A percentile compares a stretch with the other conserved stretches of the same genome.
phyloP scores from a whole-genome alignment of 2,113 vertebrate species.

The Barbus barbus region DNA sequence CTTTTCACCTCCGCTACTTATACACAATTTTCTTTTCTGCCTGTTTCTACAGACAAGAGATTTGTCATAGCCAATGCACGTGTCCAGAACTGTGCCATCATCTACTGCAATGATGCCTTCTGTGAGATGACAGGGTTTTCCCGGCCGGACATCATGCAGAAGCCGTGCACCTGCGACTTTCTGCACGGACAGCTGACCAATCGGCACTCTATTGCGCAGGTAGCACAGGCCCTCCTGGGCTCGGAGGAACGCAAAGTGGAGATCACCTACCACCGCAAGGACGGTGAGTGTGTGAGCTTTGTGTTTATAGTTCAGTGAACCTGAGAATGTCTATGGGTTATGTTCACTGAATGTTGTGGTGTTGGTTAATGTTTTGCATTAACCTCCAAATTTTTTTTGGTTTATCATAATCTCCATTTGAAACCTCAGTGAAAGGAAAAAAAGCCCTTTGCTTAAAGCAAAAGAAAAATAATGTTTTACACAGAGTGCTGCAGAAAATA shows the following conservation, averaged over 20 bases:
- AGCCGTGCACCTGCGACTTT: constrained; percentile 97
- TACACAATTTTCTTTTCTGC: background rate
- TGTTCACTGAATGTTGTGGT: background rate
- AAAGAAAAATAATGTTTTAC: background rate
- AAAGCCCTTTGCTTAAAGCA: background rate
- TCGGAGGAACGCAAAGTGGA: constrained; percentile 97
- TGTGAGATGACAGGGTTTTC: constrained; percentile 99
- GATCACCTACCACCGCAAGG: constrained; percentile 96
- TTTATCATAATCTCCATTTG: background rate
- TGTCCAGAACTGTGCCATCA: constrained; percentile 98
- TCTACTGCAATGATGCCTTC: constrained; percentile 99
- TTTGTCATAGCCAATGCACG: constrained; percentile 99
- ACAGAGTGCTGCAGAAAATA: background rate
- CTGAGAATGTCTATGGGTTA: background rate
- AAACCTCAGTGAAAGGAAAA: background rate
- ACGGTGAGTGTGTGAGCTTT: constrained; percentile 81
- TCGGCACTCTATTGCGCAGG: constrained; percentile 88
- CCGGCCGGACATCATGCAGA: constrained; percentile 97
- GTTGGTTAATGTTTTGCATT: background rate
- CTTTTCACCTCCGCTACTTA: background rate
- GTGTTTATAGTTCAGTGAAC: background rate
- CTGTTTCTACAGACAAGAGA: constrained; percentile 87
- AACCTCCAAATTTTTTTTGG: no score
- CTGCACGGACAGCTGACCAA: constrained; percentile 94
- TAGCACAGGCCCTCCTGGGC: constrained; percentile 90